Percentiles rank a stretch among this genome's conserved stretches.
Evolutionary conservation across 92 coral and sea anemone genomes (phyloP).

Genomic region (Desmophyllum pertusum): DNA sequence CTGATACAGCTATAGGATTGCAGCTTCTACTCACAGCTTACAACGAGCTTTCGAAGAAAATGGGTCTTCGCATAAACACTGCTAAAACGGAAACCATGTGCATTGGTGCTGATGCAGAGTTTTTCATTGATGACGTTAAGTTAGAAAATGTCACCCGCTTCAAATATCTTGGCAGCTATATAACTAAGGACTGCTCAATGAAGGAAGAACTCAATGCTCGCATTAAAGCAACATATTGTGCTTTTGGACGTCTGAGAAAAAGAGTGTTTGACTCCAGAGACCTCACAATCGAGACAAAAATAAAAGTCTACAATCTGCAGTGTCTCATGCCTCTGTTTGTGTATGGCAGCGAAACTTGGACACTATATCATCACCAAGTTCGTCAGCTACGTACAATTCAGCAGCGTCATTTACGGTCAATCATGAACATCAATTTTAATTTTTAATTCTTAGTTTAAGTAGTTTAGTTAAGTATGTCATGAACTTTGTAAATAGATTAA

Average conservation of each 20-base stretch:
- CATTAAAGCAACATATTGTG: constrained; percentile 37
- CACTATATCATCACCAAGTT: constrained; percentile 17
- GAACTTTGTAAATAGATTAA: no score
- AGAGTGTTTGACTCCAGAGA: constrained; percentile 38
- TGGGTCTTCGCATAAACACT: constrained; percentile 37
- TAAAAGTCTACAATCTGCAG: constrained; percentile 36
- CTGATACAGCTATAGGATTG: constrained; percentile 25
- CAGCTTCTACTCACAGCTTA: constrained; percentile 14
- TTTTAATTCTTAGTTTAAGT: no score
- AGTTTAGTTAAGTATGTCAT: no score
- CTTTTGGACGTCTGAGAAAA: constrained; percentile 27
- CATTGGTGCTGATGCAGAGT: constrained; percentile 36
- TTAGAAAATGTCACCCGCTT: constrained; percentile 24
- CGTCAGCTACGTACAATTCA: constrained; percentile 23
- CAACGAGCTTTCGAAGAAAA: constrained; percentile 27
- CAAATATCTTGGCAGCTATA: constrained; percentile 47
- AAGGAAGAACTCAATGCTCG: constrained; percentile 21
- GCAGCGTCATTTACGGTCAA: constrained; percentile 21
- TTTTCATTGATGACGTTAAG: constrained; percentile 12
- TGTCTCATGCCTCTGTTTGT: constrained; percentile 24
- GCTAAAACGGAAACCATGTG: constrained; percentile 49
- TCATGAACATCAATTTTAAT: constrained; percentile 35
- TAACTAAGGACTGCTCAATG: constrained; percentile 31
- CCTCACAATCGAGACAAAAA: constrained; percentile 26
- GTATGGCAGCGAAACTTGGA: constrained; percentile 44